phyloP scores from a whole-genome alignment of 2,888 invertebrate species.

The Balanococcus diminutus region DNA sequence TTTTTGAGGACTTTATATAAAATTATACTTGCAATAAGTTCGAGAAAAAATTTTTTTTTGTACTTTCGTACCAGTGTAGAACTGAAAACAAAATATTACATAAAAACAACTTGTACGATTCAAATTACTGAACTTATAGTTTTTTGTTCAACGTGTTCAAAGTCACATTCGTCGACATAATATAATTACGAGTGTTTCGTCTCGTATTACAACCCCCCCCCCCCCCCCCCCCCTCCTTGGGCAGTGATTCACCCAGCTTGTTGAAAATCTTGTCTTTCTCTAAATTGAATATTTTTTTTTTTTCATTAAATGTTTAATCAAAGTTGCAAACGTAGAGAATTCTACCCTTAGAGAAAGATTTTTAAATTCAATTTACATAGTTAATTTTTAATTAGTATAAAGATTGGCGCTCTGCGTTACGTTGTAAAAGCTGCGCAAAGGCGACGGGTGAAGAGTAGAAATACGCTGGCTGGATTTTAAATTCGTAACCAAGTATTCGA shows the following conservation, averaged over 20 bases:
- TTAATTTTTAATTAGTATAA: constrained; percentile 18
- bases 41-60: too few relatives aligned
- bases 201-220: background rate
- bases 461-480: background rate
- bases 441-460: background rate
- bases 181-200: too few relatives aligned
- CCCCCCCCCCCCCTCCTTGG: background rate
- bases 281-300: background rate
- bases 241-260: too few relatives aligned
- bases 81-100: too few relatives aligned
- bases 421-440: background rate
- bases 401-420: background rate
- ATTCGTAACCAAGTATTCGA: background rate
- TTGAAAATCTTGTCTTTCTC: background rate
- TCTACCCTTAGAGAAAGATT: background rate
- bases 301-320: background rate
- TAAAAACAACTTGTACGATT: too few relatives aligned
- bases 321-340: background rate
- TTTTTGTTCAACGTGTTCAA: too few relatives aligned
- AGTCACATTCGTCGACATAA: too few relatives aligned
- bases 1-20: too few relatives aligned
- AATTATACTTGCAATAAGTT: too few relatives aligned
- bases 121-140: too few relatives aligned
- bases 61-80: too few relatives aligned
- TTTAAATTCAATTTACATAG: constrained; percentile 29